phyloP scores from a whole-genome alignment of 2,113 vertebrate genomes.

The Condylura cristata region DNA sequence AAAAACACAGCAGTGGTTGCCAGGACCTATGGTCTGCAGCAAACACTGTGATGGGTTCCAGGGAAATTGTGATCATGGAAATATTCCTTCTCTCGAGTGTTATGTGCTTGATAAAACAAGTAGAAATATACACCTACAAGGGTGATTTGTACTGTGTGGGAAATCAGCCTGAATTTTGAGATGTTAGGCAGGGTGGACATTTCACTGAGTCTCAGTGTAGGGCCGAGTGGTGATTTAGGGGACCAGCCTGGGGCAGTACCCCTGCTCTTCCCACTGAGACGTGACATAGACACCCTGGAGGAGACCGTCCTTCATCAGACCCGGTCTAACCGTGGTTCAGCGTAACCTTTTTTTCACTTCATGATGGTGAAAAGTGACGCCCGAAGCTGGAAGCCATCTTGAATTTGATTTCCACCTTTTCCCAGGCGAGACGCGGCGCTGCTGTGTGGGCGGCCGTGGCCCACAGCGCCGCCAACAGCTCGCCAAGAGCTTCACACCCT shows the following conservation, averaged over 20 bases:
- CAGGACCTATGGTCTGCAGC: not conserved
- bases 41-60: rapidly evolving
- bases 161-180: not conserved
- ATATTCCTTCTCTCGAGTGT: not conserved
- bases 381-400: too few species aligned
- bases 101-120: not conserved
- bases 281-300: not conserved
- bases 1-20: not conserved
- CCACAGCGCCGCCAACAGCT: too few species aligned
- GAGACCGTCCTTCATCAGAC: rapidly evolving
- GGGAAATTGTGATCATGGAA: not conserved
- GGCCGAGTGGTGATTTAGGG: too few species aligned
- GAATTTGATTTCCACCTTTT: too few species aligned
- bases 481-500: too few species aligned
- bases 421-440: too few species aligned
- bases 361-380: too few species aligned
- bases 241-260: rapidly evolving
- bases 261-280: not conserved
- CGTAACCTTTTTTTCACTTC: too few species aligned
- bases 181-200: too few species aligned
- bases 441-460: too few species aligned
- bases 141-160: not conserved
- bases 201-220: rapidly evolving
- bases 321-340: too few species aligned
- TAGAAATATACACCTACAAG: not conserved